A percentile compares a stretch with the other conserved stretches of the same genome.
Conservation (phyloP, 2,113 vertebrate genomes). For the Picathartes gymnocephalus region DNA sequence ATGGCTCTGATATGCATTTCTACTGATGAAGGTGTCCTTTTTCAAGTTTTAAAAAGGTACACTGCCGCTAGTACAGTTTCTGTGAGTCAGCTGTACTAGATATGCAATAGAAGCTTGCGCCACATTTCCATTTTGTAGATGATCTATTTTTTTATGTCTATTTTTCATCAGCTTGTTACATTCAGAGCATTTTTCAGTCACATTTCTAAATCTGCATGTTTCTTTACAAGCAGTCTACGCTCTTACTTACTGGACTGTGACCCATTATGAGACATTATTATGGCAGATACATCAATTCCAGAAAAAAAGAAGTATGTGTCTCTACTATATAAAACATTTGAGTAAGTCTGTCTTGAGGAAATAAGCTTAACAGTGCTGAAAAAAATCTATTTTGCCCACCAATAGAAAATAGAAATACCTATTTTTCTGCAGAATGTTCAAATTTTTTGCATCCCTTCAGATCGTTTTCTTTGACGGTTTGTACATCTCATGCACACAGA, state of each 20-base stretch:
- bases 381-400: background rate
- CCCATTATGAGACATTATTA: background rate
- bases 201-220: background rate
- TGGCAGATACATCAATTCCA: background rate
- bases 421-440: background rate
- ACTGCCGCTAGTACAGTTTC: background rate
- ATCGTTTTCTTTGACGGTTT: background rate
- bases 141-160: background rate
- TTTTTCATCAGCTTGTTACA: background rate
- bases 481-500: background rate
- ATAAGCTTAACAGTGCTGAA: fast-evolving
- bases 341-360: background rate
- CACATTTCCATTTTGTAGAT: background rate
- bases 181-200: background rate
- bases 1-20: background rate
- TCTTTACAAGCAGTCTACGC: background rate
- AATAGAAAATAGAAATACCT: background rate
- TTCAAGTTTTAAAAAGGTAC: background rate
- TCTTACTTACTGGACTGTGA: background rate
- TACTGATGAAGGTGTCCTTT: background rate
- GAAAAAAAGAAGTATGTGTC: fast-evolving
- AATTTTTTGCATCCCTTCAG: background rate
- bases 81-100: background rate
- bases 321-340: background rate
- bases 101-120: background rate